These are phyloP conservation scores for Papilio protenor DNA, from an alignment of 2,888 invertebrate genomes.

Conservation along the genomic window DNA sequence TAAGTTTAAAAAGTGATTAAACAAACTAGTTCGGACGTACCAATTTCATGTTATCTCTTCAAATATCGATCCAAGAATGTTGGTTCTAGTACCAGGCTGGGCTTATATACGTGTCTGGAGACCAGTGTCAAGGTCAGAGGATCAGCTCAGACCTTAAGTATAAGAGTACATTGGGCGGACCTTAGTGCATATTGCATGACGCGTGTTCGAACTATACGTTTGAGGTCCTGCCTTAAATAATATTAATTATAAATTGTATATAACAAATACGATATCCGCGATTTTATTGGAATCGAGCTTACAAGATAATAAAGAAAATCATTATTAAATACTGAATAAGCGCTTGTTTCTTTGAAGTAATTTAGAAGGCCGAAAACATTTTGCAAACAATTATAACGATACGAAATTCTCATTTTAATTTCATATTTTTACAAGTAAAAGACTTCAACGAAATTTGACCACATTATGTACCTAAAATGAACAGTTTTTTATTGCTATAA, in stretches of 20 bases:
- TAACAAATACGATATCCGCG: not conserved
- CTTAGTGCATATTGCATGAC: constrained; percentile 1
- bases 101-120: constrained; percentile 70
- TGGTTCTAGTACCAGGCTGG: constrained; percentile 53
- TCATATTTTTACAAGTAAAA: not conserved
- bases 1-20: constrained; percentile 31
- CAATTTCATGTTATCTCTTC: constrained; percentile 74
- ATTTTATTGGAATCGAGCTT: not conserved
- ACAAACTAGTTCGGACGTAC: constrained; percentile 59
- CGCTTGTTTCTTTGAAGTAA: not conserved
- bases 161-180: constrained; percentile 23
- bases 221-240: not conserved
- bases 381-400: not conserved
- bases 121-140: constrained; percentile 73
- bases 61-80: constrained; percentile 68
- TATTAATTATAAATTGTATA: not conserved
- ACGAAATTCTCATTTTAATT: not conserved
- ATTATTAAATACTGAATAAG: not conserved
- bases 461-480: not conserved
- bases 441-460: not conserved
- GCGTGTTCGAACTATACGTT: not conserved
- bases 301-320: not conserved
- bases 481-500: not conserved
- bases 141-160: constrained; percentile 47
- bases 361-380: not conserved